A percentile compares a stretch with the other conserved stretches of the same genome.
Evolutionary conservation across 2,888 invertebrate genomes (phyloP).

Genomic region (Aphodius sticticus): DNA sequence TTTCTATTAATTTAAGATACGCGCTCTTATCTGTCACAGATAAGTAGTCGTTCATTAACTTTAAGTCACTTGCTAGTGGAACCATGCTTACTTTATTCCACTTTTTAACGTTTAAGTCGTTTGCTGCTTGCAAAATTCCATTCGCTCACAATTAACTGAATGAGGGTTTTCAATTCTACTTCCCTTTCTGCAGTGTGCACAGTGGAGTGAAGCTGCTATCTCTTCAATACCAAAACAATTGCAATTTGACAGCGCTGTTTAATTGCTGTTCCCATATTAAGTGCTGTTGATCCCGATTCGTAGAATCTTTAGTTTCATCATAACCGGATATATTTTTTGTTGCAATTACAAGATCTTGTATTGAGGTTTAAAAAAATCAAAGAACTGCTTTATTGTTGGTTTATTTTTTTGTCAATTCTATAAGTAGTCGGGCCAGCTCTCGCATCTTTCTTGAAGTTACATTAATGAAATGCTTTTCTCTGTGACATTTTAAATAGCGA

Average conservation of each 20-base stretch:
- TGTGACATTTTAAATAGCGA: conserved; percentile 40
- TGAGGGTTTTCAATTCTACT: conserved; percentile 42
- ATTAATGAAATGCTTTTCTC: conserved; percentile 44
- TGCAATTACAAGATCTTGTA: conserved; percentile 37
- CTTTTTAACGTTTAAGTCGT: conserved; percentile 37
- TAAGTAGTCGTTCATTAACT: conserved; percentile 40
- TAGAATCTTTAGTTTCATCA: conserved; percentile 41
- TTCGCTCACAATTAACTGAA: conserved; percentile 39
- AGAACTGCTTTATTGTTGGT: conserved; percentile 38
- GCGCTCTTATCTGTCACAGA: conserved; percentile 31
- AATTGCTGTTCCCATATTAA: conserved; percentile 44
- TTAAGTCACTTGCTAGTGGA: conserved; percentile 43
- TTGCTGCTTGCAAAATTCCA: conserved; percentile 42
- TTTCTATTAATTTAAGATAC: conserved; percentile 41
- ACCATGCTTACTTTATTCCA: conserved; percentile 40
- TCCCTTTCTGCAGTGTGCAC: conserved; percentile 37
- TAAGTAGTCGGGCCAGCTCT: conserved; percentile 37
- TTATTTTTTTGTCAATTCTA: conserved; percentile 38
- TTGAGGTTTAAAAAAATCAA: conserved; percentile 37
- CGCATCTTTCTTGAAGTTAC: conserved; percentile 41
- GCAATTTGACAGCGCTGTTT: conserved; percentile 47
- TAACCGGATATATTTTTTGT: conserved; percentile 42
- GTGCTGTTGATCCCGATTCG: conserved; percentile 40
- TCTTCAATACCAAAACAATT: conserved; percentile 40
- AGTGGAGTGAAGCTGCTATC: conserved; percentile 33